Base-by-base conservation (phyloP, 2,797 vertebrate genomes). In the Pipistrellus pipistrellus region DNA sequence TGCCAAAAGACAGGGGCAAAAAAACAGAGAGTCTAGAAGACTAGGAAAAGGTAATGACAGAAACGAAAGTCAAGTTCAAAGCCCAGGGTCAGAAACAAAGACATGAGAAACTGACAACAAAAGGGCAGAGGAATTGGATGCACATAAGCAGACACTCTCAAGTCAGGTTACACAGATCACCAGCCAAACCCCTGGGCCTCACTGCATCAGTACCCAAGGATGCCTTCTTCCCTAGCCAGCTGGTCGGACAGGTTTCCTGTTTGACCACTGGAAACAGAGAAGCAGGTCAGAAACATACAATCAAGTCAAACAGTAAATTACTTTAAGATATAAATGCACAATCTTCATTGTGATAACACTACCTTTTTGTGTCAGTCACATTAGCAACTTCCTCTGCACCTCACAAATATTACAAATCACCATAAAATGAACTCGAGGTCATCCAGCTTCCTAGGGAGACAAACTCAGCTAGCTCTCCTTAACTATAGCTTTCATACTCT, bases 11-110 rank as follows among this genome's bases (percentile, higher is more conserved):
- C 2, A 3, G 8, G 27, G 3, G 6, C 2, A 4, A 71, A 48
- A 59, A 78, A 69, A 75, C 20, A 64, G 83, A n/a, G 6, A 64
- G 2, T 25, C 44, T 9, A 66, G 15, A 53, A 76, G 25, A 53
- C 4, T 30, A 92, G 30, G 23, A 68, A 86, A 95, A 32, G 44
- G 66, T 18, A 53, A 0, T 14, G 35, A 82, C 0, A 82, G 68
- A 87, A 78, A 71, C 38, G 12, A 48, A 85, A 88, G 64, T 95
- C 73, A 78, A 72, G 57, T 23, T 76, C 80, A 78, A 91, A 80
- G 48, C 21, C 55, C 82, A 81, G 30, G 38, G 41, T 62, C 76
- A 82, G 85, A 84, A 91, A 88, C 25, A 35, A 0, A 85, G 20
- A 11, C 20, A 76, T 25, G 3, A 59, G 55, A 51, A 68, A 30